Base-by-base conservation (phyloP, 1,140 invertebrate genomes). In the Philopotamus ludificatus region DNA sequence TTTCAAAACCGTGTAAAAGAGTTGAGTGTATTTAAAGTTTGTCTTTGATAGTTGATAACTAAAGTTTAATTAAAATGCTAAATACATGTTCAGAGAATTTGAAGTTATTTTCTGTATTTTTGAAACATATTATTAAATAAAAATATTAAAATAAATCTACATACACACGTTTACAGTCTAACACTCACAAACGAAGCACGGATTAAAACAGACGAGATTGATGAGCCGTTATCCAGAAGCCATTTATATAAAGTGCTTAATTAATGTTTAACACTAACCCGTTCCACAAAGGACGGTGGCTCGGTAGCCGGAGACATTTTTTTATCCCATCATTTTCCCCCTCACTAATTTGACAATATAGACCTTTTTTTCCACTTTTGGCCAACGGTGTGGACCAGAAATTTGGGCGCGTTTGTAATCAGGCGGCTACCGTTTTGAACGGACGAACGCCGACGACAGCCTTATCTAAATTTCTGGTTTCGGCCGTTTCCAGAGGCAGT, bases 401-500 rank as follows among this genome's bases (percentile, higher is more conserved):
- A 18, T 45, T 3, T 12, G 44, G 16, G 16, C 21, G 16, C 26
- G 18, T 18, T 55, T 39, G 41, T 16, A 25, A 41, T 41, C 44
- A 44, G n/a, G 22, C 57, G 57, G 21, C 57, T 42, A 20, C 42
- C 34, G 28, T 66, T 50, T 66, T 63, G 62, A 49, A 22, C 54
- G 10, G 20, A n/a, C 55, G 28, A 25, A 18, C 10, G 4, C 34
- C 3, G 57, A 21, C 61, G 66, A 68, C 66, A 68, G 57, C 28
- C 62, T 68, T 68, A 68, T 68, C 66, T 60, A 68, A 68, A 65
- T 68, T 61, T 67, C 57, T 59, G 53, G 50, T 51, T 57, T 68
- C 34, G 65, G 25, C 21, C 39, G 23, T 55, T 63, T 63, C 41
- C 66, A 63, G 66, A 63, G 63, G 66, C 66, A 39, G 66, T 49